Percentiles rank a stretch among this genome's conserved stretches.
Conservation (phyloP, 2,113 vertebrate genomes). For the Myiagra hebetior region DNA sequence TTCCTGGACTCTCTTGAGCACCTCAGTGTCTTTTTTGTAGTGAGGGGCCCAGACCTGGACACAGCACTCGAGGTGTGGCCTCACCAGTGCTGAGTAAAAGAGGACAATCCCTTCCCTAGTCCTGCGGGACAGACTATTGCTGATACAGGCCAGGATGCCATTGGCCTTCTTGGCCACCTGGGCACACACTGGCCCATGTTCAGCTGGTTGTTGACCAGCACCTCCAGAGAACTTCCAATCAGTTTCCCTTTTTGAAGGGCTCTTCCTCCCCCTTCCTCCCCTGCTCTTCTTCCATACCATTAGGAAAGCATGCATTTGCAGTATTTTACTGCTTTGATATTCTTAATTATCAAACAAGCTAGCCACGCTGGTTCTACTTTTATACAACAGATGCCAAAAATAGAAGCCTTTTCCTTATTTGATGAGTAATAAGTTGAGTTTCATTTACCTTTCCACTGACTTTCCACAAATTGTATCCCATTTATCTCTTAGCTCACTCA, state of each 20-base stretch:
- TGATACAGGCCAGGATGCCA: not conserved
- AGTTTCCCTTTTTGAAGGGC: not conserved
- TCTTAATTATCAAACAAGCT: not conserved
- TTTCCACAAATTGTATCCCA: constrained; percentile 99
- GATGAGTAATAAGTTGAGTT: not conserved
- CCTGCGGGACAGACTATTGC: not conserved
- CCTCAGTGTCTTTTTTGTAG: not conserved
- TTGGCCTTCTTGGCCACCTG: not conserved
- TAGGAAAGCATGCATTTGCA: not conserved
- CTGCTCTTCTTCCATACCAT: not conserved
- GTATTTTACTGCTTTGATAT: not conserved
- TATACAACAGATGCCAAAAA: not conserved
- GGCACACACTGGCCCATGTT: not conserved
- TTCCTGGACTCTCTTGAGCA: fast-evolving
- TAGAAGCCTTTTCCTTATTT: not conserved
- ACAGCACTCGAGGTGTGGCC: fast-evolving
- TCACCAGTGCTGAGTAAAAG: not conserved
- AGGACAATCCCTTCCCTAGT: not conserved
- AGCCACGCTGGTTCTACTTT: not conserved
- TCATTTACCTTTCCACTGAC: constrained; percentile 90
- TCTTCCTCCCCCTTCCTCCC: not conserved
- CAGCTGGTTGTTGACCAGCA: not conserved
- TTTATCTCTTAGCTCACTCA: constrained; percentile 95
- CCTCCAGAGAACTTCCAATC: not conserved
- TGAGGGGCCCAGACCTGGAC: not conserved